Evolutionary conservation across 2,888 invertebrate species (phyloP).

Genomic region (Leptura quadrifasciata): DNA sequence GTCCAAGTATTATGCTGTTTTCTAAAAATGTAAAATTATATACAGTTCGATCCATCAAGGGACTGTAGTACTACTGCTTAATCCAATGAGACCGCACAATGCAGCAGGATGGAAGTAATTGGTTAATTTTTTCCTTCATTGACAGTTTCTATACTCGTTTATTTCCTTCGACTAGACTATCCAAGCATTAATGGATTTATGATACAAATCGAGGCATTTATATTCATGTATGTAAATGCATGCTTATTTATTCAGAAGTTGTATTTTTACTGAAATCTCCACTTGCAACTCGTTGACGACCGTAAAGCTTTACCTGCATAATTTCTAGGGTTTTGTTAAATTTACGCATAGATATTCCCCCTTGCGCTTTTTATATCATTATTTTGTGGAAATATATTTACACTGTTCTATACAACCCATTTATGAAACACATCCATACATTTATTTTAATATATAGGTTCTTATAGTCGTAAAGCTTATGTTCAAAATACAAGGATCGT

Average conservation of each 20-base stretch:
- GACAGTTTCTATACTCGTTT: slow-evolving; percentile 40
- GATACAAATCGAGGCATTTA: slow-evolving; percentile 59
- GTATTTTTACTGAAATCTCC: slow-evolving; percentile 35
- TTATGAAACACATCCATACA: too few relatives aligned
- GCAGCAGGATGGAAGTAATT: slow-evolving; percentile 17
- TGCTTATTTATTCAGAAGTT: slow-evolving; percentile 59
- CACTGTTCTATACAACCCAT: too few relatives aligned
- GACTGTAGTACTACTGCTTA: background rate
- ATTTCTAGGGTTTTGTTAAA: background rate
- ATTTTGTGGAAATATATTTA: too few relatives aligned
- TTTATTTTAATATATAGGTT: too few relatives aligned
- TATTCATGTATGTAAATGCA: slow-evolving; percentile 63
- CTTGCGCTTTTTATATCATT: too few relatives aligned
- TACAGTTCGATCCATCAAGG: background rate
- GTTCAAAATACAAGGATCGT: too few relatives aligned
- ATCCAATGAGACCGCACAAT: background rate
- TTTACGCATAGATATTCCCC: background rate
- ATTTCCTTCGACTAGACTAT: slow-evolving; percentile 41
- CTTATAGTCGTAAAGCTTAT: too few relatives aligned
- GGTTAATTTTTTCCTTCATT: slow-evolving; percentile 29
- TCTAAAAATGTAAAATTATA: too few relatives aligned
- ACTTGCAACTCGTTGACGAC: slow-evolving; percentile 2
- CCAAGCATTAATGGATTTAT: slow-evolving; percentile 53
- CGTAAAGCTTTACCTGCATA: slow-evolving; percentile 1
- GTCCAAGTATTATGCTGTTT: too few relatives aligned